A percentile compares a stretch with the other conserved stretches of the same genome.
Evolutionary conservation across 2,113 vertebrate species (phyloP).

Genomic region (Cichladusa arquata): DNA sequence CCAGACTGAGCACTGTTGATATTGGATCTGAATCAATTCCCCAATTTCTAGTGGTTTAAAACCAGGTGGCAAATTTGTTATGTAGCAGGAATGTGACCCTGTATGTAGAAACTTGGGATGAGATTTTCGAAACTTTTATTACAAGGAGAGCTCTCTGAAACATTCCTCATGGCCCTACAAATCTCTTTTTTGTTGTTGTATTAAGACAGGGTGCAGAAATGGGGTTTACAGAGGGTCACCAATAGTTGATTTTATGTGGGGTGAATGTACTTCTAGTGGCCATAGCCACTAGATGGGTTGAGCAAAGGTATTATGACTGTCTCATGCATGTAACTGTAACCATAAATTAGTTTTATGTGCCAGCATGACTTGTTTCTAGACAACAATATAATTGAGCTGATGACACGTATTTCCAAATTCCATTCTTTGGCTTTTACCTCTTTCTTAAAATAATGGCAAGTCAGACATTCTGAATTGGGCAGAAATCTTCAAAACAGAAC

Average conservation of each 20-base stretch:
- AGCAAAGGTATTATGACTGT: background rate
- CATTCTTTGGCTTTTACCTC: background rate
- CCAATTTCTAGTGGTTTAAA: background rate
- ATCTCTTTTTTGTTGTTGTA: background rate
- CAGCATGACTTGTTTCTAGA: background rate
- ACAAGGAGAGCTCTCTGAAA: background rate
- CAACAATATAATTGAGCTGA: background rate
- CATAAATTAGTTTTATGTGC: background rate
- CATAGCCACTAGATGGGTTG: background rate
- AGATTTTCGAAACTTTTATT: background rate
- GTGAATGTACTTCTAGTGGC: background rate
- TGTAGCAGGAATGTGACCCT: background rate
- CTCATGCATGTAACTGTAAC: background rate
- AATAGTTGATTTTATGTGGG: background rate
- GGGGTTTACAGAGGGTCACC: background rate
- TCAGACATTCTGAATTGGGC: background rate
- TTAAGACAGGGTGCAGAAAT: background rate
- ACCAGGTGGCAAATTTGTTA: background rate
- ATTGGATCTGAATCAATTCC: background rate
- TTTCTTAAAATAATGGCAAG: constrained; percentile 15
- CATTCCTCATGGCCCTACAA: background rate
- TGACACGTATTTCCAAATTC: constrained; percentile 18
- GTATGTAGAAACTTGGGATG: background rate
- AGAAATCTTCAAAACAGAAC: constrained; percentile 39
- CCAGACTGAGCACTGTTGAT: background rate